These are phyloP conservation scores for Tribolium madens DNA, from an alignment of 1,140 invertebrate genomes.

Conservation along the genomic window DNA sequence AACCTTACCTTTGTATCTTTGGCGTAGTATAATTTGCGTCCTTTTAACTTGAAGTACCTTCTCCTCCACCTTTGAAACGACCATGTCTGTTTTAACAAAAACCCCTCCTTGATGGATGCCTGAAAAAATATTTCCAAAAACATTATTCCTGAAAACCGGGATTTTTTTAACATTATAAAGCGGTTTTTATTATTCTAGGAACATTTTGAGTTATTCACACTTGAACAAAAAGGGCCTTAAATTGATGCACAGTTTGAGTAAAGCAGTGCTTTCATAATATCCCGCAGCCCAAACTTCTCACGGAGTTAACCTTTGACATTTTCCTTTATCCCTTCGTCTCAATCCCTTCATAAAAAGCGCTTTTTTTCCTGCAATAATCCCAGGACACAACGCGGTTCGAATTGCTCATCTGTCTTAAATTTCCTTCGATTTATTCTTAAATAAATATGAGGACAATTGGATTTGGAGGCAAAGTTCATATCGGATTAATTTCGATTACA, in stretches of 20 bases:
- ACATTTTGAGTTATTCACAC: neutral
- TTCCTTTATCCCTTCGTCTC: conserved; percentile 7
- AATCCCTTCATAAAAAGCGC: conserved; percentile 26
- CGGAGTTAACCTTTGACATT: conserved; percentile 31
- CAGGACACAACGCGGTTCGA: neutral
- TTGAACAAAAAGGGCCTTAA: neutral
- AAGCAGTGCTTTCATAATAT: conserved; percentile 2
- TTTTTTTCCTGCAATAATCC: neutral
- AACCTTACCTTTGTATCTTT: conserved; percentile 84
- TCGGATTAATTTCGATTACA: neutral
- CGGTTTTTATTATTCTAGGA: no score
- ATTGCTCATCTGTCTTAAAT: neutral
- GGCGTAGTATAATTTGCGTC: conserved; percentile 84
- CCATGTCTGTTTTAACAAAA: conserved; percentile 86
- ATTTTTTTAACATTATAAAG: no score
- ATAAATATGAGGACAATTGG: neutral
- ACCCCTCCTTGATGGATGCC: conserved; percentile 85
- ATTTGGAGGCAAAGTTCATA: neutral
- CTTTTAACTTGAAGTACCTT: conserved; percentile 85
- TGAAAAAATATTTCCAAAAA: conserved; percentile 64
- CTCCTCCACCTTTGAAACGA: conserved; percentile 88
- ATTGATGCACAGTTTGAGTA: neutral
- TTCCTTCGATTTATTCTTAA: neutral
- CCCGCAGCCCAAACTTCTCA: conserved; percentile 8
- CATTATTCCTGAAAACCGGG: no score